Evolutionary conservation across 1,140 invertebrate species (phyloP).

Genomic region (Euura saliciscinereae): DNA sequence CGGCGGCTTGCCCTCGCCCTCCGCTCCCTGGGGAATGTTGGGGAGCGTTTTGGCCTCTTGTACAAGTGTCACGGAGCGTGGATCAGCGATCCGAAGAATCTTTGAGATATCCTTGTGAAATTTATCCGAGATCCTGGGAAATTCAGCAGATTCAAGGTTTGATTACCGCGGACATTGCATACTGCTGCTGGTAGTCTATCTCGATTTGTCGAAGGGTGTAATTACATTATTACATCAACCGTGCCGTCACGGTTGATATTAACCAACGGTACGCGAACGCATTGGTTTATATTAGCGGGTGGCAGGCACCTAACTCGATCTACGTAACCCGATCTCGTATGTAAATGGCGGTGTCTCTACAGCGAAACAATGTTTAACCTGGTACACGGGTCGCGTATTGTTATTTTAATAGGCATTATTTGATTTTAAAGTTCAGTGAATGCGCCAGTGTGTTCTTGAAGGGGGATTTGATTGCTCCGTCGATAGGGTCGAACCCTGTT

Average conservation of each 20-base stretch:
- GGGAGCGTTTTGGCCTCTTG: slow-evolving; percentile 35
- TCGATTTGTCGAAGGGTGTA: background rate
- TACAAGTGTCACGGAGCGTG: slow-evolving; percentile 41
- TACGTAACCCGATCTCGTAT: slow-evolving; percentile 60
- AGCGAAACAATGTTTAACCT: slow-evolving; percentile 60
- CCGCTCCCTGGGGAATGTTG: slow-evolving; percentile 41
- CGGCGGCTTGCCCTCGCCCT: slow-evolving; percentile 27
- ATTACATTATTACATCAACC: background rate
- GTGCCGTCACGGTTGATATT: slow-evolving; percentile 5
- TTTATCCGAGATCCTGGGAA: too few relatives aligned
- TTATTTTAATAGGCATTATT: slow-evolving; percentile 63
- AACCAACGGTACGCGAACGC: slow-evolving; percentile 11
- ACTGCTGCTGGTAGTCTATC: too few relatives aligned
- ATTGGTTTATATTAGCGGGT: slow-evolving; percentile 11
- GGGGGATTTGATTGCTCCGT: slow-evolving; percentile 56
- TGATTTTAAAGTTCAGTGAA: slow-evolving; percentile 63
- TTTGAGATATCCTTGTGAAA: too few relatives aligned
- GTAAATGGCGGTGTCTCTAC: slow-evolving; percentile 42
- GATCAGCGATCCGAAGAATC: background rate
- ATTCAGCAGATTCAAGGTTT: too few relatives aligned
- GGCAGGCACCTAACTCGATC: slow-evolving; percentile 53
- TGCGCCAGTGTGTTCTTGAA: slow-evolving; percentile 51
- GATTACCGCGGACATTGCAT: too few relatives aligned
- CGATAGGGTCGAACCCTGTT: slow-evolving; percentile 56
- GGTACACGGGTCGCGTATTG: slow-evolving; percentile 53